phyloP scores from a whole-genome alignment of 1,140 invertebrate genomes.

The Kradibia gibbosae region DNA sequence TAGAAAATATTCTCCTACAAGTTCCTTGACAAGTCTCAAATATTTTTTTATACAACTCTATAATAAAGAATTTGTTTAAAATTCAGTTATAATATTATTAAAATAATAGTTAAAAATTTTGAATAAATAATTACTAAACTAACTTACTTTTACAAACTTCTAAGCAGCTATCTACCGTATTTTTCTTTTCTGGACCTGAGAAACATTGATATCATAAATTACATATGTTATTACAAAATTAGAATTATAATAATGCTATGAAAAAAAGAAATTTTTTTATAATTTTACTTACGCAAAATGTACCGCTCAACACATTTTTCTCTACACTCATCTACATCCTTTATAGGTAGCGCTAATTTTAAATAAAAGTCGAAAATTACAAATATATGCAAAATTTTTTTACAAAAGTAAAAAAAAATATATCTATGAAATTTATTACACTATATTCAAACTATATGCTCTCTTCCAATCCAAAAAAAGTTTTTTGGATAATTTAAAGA shows the following conservation, averaged over 20 bases:
- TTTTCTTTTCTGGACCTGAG: background rate
- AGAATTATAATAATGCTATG: background rate
- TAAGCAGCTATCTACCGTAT: background rate
- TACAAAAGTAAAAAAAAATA: too few species aligned
- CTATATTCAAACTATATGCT: too few species aligned
- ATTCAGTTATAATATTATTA: background rate
- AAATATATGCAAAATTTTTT: background rate
- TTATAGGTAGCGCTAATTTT: background rate
- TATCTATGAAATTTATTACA: too few species aligned
- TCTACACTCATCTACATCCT: background rate
- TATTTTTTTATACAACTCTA: background rate
- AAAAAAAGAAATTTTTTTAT: too few species aligned
- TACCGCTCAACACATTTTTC: background rate
- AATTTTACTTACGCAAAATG: background rate
- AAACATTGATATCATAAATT: background rate
- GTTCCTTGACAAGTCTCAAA: background rate
- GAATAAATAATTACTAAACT: background rate
- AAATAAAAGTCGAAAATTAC: background rate
- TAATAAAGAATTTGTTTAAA: background rate
- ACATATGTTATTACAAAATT: background rate
- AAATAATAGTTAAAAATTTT: too few species aligned
- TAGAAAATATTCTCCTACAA: background rate
- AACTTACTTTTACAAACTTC: background rate
- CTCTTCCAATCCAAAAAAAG: too few species aligned
- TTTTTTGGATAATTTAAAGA: too few species aligned